Evolutionary conservation across 2,797 vertebrate genomes (phyloP), one percentile per base, ranked within the genome.

Genomic region (Pteropus rufus): DNA sequence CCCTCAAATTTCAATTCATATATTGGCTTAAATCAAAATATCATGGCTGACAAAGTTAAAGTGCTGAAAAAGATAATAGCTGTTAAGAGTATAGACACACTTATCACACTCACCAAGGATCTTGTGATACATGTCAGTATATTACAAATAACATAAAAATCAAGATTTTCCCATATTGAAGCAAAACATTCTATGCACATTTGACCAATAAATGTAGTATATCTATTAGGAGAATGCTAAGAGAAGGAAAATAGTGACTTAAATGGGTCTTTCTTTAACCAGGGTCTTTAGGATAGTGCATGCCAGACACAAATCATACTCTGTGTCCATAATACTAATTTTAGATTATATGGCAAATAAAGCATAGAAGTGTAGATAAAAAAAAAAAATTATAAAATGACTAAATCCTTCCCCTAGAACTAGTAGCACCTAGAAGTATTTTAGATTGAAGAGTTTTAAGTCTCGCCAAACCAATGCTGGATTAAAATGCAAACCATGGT

Each of bases 401-500:
- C 7, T 91, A 70, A 79, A 89, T 80, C 84, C 58, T 64, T 72
- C 23, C 15, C 46, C 24, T 89, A 73, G 89, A 77, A 81, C 10
- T 36, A 72, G 41, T 77, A 83, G 76, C 44, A 77, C 92, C 91
- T 94, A 85, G 69, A 72, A 83, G n/a, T n/a, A 19, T 39, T 70
- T 70, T 95, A 92, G n/a, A 69, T 84, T 65, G 94, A 79, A 49
- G 62, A 10, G 39, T 86, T 87, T 70, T 84, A 41, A 15, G 26
- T 62, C 12, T 97, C 91, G 56, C 8, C 52, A 36, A 82, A 82
- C 21, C 67, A 86, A n/a, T 58, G 19, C 29, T 81, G 26, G 44
- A 72, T 87, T 96, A 93, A 97, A 95, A 87, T 79, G 44, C 77
- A 89, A 49, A 58, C 44, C 69, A 49, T 52, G 31, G 79, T 67